Percentiles rank a stretch among this genome's conserved stretches.
Conservation (phyloP, 2,797 vertebrate genomes). For the Acridotheres tristis region DNA sequence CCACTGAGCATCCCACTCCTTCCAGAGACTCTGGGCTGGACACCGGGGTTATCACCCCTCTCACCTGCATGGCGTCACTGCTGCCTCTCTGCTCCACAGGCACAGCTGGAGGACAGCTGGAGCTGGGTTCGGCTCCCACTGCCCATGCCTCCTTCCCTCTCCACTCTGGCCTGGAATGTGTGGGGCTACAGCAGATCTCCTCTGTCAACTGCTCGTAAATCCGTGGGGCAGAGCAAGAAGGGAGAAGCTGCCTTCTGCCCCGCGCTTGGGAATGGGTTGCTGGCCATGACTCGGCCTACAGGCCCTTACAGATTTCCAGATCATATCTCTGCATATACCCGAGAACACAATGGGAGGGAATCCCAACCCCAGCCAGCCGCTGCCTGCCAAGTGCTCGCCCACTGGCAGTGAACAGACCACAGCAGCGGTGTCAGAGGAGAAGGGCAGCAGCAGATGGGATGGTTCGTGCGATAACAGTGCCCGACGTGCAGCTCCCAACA, state of each 20-base stretch:
- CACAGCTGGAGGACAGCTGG: background rate
- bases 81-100: background rate
- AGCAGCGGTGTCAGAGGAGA: background rate
- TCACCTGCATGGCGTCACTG: background rate
- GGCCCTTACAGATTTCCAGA: background rate
- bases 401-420: background rate
- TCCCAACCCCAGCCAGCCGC: background rate
- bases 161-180: background rate
- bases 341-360: background rate
- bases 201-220: background rate
- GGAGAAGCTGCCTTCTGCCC: background rate
- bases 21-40: background rate
- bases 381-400: background rate
- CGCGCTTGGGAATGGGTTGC: background rate
- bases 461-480: background rate
- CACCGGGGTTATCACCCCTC: background rate
- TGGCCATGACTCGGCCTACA: background rate
- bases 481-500: accelerated
- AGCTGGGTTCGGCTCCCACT: accelerated
- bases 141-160: accelerated
- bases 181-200: accelerated
- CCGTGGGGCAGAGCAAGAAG: accelerated
- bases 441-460: background rate
- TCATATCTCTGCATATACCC: background rate
- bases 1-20: background rate